These are phyloP conservation scores for Ormyrus pomaceus DNA, from an alignment of 2,888 invertebrate genomes.

Conservation along the genomic window DNA sequence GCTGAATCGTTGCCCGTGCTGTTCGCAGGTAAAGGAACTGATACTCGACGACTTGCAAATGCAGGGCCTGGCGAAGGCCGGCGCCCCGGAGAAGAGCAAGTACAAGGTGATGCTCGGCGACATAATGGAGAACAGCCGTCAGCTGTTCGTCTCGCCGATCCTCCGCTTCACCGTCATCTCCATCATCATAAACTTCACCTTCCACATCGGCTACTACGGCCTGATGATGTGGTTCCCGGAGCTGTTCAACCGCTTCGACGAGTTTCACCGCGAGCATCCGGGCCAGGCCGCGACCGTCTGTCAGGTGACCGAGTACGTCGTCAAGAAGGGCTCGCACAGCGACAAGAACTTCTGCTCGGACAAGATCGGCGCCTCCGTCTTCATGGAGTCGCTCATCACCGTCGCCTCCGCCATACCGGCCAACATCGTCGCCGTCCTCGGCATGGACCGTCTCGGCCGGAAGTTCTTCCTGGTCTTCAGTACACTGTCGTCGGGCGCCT, in stretches of 20 bases:
- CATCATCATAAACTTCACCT: conserved; percentile 93
- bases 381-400: conserved; percentile 91
- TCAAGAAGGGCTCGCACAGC: conserved; percentile 81
- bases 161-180: conserved; percentile 89
- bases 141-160: conserved; percentile 88
- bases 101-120: conserved; percentile 85
- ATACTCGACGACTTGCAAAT: conserved; percentile 71
- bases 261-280: conserved; percentile 83
- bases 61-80: conserved; percentile 72
- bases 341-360: conserved; percentile 80
- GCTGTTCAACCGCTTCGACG: conserved; percentile 93
- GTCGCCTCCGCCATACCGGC: conserved; percentile 91
- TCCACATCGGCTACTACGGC: conserved; percentile 96
- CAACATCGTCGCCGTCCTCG: conserved; percentile 87
- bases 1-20: no score
- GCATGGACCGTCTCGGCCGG: conserved; percentile 91
- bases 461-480: conserved; percentile 93
- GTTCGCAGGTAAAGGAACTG: conserved; percentile 72
- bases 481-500: conserved; percentile 89
- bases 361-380: conserved; percentile 86
- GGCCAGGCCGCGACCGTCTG: conserved; percentile 80
- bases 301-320: conserved; percentile 86
- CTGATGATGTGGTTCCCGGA: conserved; percentile 99
- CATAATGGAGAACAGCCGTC: conserved; percentile 88
- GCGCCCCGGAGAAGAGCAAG: conserved; percentile 76